Evolutionary conservation across 2,888 invertebrate genomes (phyloP).

Genomic region (Incurvaria masculella): DNA sequence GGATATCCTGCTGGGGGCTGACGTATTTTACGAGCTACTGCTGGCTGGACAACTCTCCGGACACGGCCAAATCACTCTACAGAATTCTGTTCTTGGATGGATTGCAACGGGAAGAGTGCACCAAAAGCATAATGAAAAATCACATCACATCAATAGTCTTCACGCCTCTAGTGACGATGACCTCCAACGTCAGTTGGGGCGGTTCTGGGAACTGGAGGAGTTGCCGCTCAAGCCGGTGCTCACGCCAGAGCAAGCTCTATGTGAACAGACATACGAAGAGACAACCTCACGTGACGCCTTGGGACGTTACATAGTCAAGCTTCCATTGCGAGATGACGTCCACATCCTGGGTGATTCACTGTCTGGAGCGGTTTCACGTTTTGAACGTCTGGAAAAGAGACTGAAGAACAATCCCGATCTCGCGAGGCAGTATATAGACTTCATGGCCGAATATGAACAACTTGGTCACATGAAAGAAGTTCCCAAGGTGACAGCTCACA

Average conservation of each 20-base stretch:
- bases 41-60: not conserved
- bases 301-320: not conserved
- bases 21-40: not conserved
- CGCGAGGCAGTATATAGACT: not conserved
- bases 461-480: not conserved
- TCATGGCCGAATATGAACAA: not conserved
- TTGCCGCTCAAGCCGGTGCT: not conserved
- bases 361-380: not conserved
- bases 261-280: not conserved
- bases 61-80: not conserved
- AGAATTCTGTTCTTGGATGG: not conserved
- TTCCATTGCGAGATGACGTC: not conserved
- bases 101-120: not conserved
- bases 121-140: not conserved
- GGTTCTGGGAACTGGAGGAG: not conserved
- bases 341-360: not conserved
- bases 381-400: not conserved
- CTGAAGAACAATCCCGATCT: not conserved
- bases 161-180: not conserved
- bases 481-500: not conserved
- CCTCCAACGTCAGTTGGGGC: not conserved
- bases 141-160: not conserved
- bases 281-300: not conserved
- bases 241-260: not conserved
- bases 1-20: not conserved